These are phyloP conservation scores for Galerucella nymphaeae DNA, from an alignment of 2,888 invertebrate species.

Conservation along the genomic window DNA sequence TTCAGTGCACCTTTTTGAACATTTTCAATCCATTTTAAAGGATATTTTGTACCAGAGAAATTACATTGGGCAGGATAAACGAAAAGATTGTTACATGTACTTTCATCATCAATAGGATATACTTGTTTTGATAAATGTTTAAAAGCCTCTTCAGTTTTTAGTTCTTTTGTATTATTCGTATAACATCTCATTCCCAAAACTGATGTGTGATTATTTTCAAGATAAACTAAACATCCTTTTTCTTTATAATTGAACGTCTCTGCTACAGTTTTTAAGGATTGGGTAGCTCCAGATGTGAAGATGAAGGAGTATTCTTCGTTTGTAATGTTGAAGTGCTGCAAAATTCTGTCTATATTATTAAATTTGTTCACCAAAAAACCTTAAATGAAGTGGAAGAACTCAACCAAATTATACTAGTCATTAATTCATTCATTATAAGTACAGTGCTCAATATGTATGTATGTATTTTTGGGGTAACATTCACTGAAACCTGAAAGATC, in stretches of 20 bases:
- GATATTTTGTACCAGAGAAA: conserved; percentile 93
- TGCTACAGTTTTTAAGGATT: conserved; percentile 83
- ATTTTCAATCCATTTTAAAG: conserved; percentile 76
- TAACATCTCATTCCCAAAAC: conserved; percentile 91
- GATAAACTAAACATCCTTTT: conserved; percentile 74
- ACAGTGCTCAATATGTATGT: no score
- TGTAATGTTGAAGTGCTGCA: conserved; percentile 87
- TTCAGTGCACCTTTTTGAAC: conserved; percentile 73
- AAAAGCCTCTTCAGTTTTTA: conserved; percentile 71
- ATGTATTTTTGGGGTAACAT: no score
- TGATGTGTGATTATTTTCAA: conserved; percentile 95
- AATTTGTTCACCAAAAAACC: conserved; percentile 6
- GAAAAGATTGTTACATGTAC: conserved; percentile 72
- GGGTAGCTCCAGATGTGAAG: conserved; percentile 96
- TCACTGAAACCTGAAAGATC: no score
- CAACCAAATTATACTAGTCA: no score
- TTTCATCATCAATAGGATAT: neutral
- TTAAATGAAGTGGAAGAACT: neutral
- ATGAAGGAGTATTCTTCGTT: conserved; percentile 85
- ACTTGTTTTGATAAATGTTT: conserved; percentile 48
- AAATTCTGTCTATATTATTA: conserved; percentile 69
- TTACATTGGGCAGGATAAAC: conserved; percentile 94
- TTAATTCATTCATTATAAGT: no score
- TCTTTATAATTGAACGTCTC: conserved; percentile 79
- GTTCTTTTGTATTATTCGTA: conserved; percentile 69